phyloP scores from a whole-genome alignment of 2,113 vertebrate species.

The Semnopithecus entellus region DNA sequence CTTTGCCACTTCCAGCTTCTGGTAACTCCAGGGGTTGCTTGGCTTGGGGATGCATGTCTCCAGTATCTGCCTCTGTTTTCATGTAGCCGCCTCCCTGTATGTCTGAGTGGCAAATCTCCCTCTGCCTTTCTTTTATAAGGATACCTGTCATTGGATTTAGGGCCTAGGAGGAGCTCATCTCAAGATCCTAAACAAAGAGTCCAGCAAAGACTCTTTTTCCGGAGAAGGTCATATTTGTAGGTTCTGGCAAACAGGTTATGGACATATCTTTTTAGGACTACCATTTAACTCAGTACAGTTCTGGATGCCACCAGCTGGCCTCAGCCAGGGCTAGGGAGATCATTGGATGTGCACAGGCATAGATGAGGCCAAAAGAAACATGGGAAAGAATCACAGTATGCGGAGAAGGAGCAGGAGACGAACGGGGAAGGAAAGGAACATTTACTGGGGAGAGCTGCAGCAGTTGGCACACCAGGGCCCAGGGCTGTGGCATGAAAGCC shows the following conservation, averaged over 20 bases:
- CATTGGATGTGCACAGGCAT: neutral
- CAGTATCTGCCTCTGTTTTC: neutral
- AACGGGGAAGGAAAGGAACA: neutral
- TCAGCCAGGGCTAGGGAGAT: neutral
- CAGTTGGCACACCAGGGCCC: too few species aligned
- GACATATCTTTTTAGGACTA: neutral
- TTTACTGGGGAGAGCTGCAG: neutral
- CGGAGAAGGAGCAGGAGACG: neutral
- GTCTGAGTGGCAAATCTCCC: neutral
- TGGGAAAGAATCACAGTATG: neutral
- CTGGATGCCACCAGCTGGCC: neutral
- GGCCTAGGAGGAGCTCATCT: neutral
- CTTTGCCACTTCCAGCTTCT: neutral
- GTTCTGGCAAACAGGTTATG: neutral
- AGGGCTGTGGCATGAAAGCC: neutral
- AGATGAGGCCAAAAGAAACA: neutral
- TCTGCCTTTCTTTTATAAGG: neutral
- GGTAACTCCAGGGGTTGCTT: neutral
- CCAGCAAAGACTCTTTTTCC: neutral
- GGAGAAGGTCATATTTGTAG: neutral
- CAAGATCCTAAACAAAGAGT: neutral
- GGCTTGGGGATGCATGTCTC: neutral
- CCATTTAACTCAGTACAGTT: neutral
- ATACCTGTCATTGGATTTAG: neutral
- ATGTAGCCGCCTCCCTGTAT: neutral